Evolutionary conservation across 2,888 invertebrate species (phyloP).

Genomic region (Horisme vitalbata): DNA sequence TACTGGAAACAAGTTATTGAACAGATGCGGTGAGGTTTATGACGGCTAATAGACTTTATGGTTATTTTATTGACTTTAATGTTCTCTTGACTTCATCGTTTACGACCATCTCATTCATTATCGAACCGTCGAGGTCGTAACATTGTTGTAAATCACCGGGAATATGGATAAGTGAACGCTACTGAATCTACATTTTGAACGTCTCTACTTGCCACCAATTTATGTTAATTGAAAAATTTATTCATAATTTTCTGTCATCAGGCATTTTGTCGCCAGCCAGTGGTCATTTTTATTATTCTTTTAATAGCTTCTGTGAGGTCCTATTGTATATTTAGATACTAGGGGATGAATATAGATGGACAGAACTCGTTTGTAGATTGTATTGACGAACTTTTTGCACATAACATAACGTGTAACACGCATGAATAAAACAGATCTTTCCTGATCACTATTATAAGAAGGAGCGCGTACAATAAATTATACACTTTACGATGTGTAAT

Average conservation of each 20-base stretch:
- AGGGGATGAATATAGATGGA: conserved; percentile 15
- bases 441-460: conserved; percentile 27
- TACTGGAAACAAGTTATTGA: conserved; percentile 73
- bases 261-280: conserved; percentile 13
- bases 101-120: conserved; percentile 80
- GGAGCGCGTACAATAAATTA: conserved; percentile 44
- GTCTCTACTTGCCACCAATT: conserved; percentile 44
- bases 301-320: conserved; percentile 14
- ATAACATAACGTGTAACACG: conserved; percentile 24
- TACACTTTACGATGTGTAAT: conserved; percentile 48
- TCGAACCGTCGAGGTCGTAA: conserved; percentile 76
- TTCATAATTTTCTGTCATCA: conserved; percentile 29
- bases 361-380: conserved; percentile 7
- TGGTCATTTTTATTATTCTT: conserved; percentile 4
- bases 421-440: conserved; percentile 31
- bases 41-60: conserved; percentile 80
- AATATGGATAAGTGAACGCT: conserved; percentile 58
- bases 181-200: conserved; percentile 38
- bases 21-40: conserved; percentile 80
- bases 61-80: conserved; percentile 82
- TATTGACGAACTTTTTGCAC: conserved; percentile 13
- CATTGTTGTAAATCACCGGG: conserved; percentile 75
- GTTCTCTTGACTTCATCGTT: conserved; percentile 77
- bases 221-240: conserved; percentile 49
- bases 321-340: conserved; percentile 12